A percentile compares a stretch with the other conserved stretches of the same genome.
Evolutionary conservation across 1,140 invertebrate species (phyloP).

Genomic region (Drosophila jambulina): DNA sequence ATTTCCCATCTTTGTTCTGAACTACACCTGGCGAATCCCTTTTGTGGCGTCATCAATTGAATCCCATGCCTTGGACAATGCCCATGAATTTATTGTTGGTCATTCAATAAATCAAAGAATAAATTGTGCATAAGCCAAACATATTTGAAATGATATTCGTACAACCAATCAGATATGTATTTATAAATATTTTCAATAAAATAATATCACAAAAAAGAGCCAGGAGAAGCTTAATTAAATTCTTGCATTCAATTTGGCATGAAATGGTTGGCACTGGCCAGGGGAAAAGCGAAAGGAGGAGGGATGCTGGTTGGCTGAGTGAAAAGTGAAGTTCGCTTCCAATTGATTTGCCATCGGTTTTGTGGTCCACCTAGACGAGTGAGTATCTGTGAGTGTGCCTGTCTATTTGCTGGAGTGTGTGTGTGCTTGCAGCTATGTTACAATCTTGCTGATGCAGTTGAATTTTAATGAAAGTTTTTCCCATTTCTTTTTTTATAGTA

Average conservation of each 20-base stretch:
- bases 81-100: conserved; percentile 30
- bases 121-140: conserved; percentile 48
- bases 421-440: conserved; percentile 49
- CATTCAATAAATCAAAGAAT: conserved; percentile 63
- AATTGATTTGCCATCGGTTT: conserved; percentile 78
- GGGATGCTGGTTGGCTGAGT: neutral
- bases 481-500: conserved; percentile 38
- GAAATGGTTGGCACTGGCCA: conserved; percentile 47
- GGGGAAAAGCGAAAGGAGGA: conserved; percentile 2
- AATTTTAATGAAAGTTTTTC: conserved; percentile 79
- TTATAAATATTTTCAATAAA: conserved; percentile 51
- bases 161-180: conserved; percentile 8
- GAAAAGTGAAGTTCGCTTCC: conserved; percentile 64
- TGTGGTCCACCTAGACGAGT: conserved; percentile 58
- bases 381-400: conserved; percentile 4
- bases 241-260: conserved; percentile 81
- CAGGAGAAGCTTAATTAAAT: conserved; percentile 77
- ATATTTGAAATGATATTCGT: conserved; percentile 42
- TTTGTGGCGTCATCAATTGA: conserved; percentile 15
- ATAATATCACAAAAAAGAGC: conserved; percentile 59
- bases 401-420: neutral
- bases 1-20: conserved; percentile 1
- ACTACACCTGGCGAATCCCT: conserved; percentile 1
- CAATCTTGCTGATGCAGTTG: conserved; percentile 82
- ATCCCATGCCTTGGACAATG: conserved; percentile 1